Base-by-base conservation (phyloP, 2,888 invertebrate genomes). In the Euzophera pinguis region DNA sequence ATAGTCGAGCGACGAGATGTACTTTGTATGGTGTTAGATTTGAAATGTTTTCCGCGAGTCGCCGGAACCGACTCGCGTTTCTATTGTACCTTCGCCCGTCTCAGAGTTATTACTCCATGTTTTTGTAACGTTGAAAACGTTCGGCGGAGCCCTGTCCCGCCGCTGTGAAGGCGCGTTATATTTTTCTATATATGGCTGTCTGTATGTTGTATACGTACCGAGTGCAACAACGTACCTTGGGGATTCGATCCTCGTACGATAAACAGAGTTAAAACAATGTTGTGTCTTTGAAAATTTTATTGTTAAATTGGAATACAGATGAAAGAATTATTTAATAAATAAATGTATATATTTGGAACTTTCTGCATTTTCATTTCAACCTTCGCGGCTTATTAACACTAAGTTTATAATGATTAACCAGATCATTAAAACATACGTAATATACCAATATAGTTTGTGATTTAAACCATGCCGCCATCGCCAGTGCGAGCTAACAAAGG, bases 281-380 rank as follows among this genome's bases (percentile, higher is more conserved):
- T 91, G 89, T 89, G 84, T 89, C 88, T 90, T 90, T 89, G 83
- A 90, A 76, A 90, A 85, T 85, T 91, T 88, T 91, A 91, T 91
- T 90, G 90, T 91, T 91, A 83, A 87, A 86, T 88, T 90, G 89
- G 86, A 88, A 88, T 88, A 89, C 87, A 87, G 81, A 88, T 84
- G 81, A 90, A 84, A 84, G 84, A 78, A 87, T 82, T 88, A 90
- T 90, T 90, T 85, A 91, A 90, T 89, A 83, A 88, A 90, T 91
- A 88, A 89, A 87, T 87, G 85, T 81, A 81, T 78, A 90, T 90
- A 91, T 91, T 90, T 91, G 88, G 86, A 90, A 83, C 80, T 84
- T 81, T 62, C 63, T 61, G 74, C 65, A 69, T 75, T 81, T 79
- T 81, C 59, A 75, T 61, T 68, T 57, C 32, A 14, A 12, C 37